Percentiles rank a stretch among this genome's conserved stretches.
These are phyloP conservation scores for Drosophila atripex DNA, from an alignment of 2,888 invertebrate species.

Conservation along the genomic window DNA sequence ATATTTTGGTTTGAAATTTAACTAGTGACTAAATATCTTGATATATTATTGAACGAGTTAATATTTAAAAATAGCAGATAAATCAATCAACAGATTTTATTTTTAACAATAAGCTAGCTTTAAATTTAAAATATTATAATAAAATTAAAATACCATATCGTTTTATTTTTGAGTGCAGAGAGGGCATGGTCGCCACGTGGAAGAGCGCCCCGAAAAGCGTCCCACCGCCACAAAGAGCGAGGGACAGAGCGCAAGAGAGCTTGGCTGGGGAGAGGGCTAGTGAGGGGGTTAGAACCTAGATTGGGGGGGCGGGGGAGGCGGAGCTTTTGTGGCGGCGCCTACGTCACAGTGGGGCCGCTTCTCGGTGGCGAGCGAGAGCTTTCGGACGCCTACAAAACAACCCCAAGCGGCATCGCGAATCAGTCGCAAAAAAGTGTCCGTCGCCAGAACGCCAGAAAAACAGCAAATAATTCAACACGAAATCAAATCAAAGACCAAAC, in stretches of 20 bases:
- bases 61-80: background rate
- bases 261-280: background rate
- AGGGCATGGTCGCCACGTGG: slow-evolving; percentile 24
- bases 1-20: background rate
- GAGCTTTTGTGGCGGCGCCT: slow-evolving; percentile 21
- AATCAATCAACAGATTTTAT: background rate
- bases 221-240: slow-evolving; percentile 19
- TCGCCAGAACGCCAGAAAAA: slow-evolving; percentile 75
- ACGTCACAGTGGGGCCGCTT: slow-evolving; percentile 49
- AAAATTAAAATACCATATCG: too few relatives aligned
- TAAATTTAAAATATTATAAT: too few relatives aligned
- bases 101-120: too few relatives aligned
- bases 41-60: too few relatives aligned
- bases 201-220: slow-evolving; percentile 14
- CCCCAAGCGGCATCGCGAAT: slow-evolving; percentile 79
- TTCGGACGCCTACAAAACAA: slow-evolving; percentile 76
- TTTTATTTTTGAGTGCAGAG: background rate
- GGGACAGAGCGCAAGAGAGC: slow-evolving; percentile 9
- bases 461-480: slow-evolving; percentile 13
- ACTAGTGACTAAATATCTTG: too few relatives aligned
- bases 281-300: too few relatives aligned
- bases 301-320: background rate
- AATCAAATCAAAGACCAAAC: background rate
- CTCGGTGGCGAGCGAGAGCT: slow-evolving; percentile 58
- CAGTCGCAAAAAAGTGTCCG: slow-evolving; percentile 81